phyloP scores from a whole-genome alignment of 2,797 vertebrate species.

The Sus cebifrons region DNA sequence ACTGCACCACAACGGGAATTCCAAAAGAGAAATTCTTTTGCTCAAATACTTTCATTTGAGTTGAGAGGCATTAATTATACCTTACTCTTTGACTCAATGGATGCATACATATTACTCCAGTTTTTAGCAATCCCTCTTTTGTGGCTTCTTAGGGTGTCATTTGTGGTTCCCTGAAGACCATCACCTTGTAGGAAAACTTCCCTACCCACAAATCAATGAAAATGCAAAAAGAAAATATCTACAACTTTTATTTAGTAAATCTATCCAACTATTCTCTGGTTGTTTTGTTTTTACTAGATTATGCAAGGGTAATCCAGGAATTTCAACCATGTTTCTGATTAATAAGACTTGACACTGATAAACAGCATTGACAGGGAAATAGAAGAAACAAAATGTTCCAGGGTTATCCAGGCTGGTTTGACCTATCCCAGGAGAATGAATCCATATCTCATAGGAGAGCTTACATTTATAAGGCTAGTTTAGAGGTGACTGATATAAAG shows the following conservation, averaged over 20 bases:
- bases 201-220: background rate
- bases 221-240: background rate
- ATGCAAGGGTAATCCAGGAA: slow-evolving; percentile 41
- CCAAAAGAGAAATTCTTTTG: background rate
- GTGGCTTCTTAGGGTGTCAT: background rate
- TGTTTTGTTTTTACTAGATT: slow-evolving; percentile 49
- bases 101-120: background rate
- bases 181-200: background rate
- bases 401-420: background rate
- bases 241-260: slow-evolving; percentile 44
- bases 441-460: slow-evolving; percentile 8
- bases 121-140: slow-evolving; percentile 19
- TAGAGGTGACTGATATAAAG: slow-evolving; percentile 52
- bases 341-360: background rate
- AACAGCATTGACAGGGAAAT: background rate
- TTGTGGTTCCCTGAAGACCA: background rate
- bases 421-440: background rate
- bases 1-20: no score
- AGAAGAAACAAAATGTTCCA: background rate
- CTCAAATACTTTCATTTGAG: slow-evolving; percentile 8
- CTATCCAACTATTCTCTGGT: background rate
- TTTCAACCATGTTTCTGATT: slow-evolving; percentile 52
- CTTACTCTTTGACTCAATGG: background rate
- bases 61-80: slow-evolving; percentile 1
- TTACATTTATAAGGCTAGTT: slow-evolving; percentile 10